Evolutionary conservation across 2,888 invertebrate species (phyloP), one percentile per base, ranked within the genome.

Genomic region (Oscheius myriophilus): DNA sequence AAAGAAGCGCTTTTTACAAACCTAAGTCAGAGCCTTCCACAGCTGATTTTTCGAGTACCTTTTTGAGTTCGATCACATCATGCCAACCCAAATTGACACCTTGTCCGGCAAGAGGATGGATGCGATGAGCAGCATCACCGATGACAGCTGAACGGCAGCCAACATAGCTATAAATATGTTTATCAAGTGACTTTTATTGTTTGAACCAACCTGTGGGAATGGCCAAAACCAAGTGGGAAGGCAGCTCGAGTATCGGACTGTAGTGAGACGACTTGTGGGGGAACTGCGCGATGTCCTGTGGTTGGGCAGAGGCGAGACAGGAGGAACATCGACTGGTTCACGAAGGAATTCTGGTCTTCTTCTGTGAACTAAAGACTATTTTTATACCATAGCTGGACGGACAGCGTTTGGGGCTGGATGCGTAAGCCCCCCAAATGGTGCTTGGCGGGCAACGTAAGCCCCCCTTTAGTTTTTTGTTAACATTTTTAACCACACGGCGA

Each of bases 31-130:
- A 90, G 1, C 97, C 97, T 69, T 90, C 89, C 83, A 91, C 91
- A 0, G 91, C 89, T 0, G 92, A 91, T 25, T 92, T 90, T 0
- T 91, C 90, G 18, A 98, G 88, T 16, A 91, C 87, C 57, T 91
- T 88, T 0, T 91, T 90, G n/a, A 98, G 89, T 76, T 91, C 90
- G 41, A 90, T 88, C 0, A 95, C 92, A 89, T 99, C 98, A 9
- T 94, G 94, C 87, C 97, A 95, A 1, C 98, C 98, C 53, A 98
- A 89, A 89, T 99, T 99, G 0, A 96, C 94, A 9, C 98, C 98
- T 89, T 96, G 96, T 45, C 72, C 75, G 14, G 97, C 97, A 77
- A 98, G 87, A 0, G 97, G 97, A 88, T 98, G 97, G 23, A 97
- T 91, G 76, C 95, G 90, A 82, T 91, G 90, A 12, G 90, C 90